Base-by-base conservation (phyloP, 2,797 vertebrate genomes). In the Microctenopoma steveboyesi region DNA sequence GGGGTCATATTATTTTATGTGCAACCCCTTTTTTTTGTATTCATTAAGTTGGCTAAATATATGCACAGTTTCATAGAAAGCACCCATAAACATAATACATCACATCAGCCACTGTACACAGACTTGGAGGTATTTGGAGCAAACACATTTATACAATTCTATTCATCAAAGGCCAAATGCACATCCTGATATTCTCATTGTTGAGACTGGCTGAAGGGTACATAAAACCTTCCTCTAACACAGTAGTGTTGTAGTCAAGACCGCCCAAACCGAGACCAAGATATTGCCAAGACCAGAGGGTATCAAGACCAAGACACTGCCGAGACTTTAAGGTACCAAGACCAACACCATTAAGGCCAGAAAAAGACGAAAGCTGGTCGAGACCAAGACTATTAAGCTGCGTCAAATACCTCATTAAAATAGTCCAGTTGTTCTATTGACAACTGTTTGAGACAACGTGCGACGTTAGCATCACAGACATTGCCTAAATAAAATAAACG, bases 141-240 rank as follows among this genome's bases (percentile, higher is more conserved):
- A 63, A 25, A 69, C 43, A 59, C 58, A 63, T 76, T 35, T 9
- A 35, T 8, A 35, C 33, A 62, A 64, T 74, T 52, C 53, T 54
- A 81, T 74, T 72, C 53, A 73, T 79, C 57, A 81, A 49, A 81
- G 46, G 51, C 28, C 33, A 78, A 72, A 74, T 50, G 40, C 30
- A 67, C 47, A 25, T 55, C 25, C 6, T 55, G 54, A 81, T 64
- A 28, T 42, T 63, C 57, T 72, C 55, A 55, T 67, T 64, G 42
- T 59, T 79, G 47, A 85, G 40, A 64, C 42, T 48, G 53, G 30
- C 54, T 43, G 48, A 51, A 14, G 46, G 71, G 37, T 27, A 25
- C 63, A 57, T 45, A 40, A 67, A n/a, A 56, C 35, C 67, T 75
- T 65, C 28, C 57, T 56, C 25, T 37, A 48, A 37, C 4, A 11